Conservation (phyloP, 2,888 invertebrate genomes). For the Coleophora flavipennella region DNA sequence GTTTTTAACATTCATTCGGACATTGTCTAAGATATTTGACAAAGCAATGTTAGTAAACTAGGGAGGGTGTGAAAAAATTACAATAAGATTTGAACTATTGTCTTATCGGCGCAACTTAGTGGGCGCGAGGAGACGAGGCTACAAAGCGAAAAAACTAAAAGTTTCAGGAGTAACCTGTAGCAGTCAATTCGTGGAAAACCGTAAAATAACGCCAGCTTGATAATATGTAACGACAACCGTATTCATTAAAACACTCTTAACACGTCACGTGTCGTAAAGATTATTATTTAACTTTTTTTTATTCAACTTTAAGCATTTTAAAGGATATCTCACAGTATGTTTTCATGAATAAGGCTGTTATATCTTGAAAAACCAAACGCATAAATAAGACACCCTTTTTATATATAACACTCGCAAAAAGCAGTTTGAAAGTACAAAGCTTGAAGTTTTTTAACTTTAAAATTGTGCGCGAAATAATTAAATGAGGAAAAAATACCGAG, state of each 20-base stretch:
- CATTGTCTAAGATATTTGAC: conserved; percentile 41
- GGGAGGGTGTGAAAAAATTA: conserved; percentile 30
- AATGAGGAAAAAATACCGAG: conserved; percentile 23
- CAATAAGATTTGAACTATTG: conserved; percentile 27
- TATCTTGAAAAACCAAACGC: no score
- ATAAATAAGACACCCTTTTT: no score
- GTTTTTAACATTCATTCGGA: conserved; percentile 39
- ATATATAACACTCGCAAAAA: conserved; percentile 8
- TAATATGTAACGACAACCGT: no score
- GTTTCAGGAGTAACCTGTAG: no score
- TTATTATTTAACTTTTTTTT: neutral
- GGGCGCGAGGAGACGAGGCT: conserved; percentile 21
- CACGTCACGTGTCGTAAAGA: neutral
- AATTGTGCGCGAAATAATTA: conserved; percentile 10
- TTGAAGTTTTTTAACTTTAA: conserved; percentile 1
- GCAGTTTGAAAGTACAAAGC: conserved; percentile 13
- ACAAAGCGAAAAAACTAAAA: conserved; percentile 16
- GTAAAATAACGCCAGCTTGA: no score
- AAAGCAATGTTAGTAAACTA: conserved; percentile 31
- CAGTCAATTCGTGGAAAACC: no score
- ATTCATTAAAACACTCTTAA: no score
- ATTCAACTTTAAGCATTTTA: neutral
- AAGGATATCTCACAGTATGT: neutral
- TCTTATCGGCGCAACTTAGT: conserved; percentile 19
- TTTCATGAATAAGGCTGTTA: conserved; percentile 1